Conservation (phyloP, 2,888 invertebrate genomes). For the Himalopsyche anomala region DNA sequence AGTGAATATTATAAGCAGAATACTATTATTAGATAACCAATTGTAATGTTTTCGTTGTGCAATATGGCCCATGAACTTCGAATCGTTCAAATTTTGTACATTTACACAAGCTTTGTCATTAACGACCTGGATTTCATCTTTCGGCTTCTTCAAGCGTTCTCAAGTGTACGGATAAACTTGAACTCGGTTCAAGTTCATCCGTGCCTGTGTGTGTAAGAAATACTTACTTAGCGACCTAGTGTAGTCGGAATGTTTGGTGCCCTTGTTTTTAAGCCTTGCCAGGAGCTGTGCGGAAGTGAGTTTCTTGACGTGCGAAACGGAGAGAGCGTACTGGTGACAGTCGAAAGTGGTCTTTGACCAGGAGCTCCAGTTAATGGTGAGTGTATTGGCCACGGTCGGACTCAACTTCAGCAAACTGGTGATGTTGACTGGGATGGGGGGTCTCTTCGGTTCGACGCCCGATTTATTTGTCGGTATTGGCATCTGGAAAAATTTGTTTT, state of each 20-base stretch:
- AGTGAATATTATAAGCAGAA: too few species aligned
- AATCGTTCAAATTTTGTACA: too few species aligned
- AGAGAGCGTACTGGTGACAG: constrained; percentile 85
- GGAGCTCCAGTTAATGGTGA: constrained; percentile 93
- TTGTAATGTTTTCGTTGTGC: too few species aligned
- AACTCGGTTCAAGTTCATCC: too few species aligned
- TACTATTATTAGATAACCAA: too few species aligned
- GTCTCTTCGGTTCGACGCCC: constrained; percentile 96
- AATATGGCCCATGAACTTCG: too few species aligned
- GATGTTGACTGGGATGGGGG: constrained; percentile 96
- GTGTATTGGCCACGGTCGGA: constrained; percentile 89
- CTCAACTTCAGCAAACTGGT: constrained; percentile 91
- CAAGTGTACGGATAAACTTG: too few species aligned
- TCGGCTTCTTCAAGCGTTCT: too few species aligned
- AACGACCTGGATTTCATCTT: too few species aligned
- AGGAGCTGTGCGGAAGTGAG: constrained; percentile 90
- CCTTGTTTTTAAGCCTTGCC: constrained; percentile 88
- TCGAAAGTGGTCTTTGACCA: constrained; percentile 81
- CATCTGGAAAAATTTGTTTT: constrained; percentile 79
- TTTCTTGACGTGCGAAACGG: constrained; percentile 91
- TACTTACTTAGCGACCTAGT: constrained; percentile 92
- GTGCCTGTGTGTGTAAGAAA: neutral
- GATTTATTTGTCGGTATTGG: constrained; percentile 98
- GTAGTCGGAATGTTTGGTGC: constrained; percentile 92
- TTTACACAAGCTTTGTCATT: too few species aligned